Percentiles rank a stretch among this genome's conserved stretches.
phyloP scores from a whole-genome alignment of 2,888 invertebrate genomes.

The Meteorus cinctellus region DNA sequence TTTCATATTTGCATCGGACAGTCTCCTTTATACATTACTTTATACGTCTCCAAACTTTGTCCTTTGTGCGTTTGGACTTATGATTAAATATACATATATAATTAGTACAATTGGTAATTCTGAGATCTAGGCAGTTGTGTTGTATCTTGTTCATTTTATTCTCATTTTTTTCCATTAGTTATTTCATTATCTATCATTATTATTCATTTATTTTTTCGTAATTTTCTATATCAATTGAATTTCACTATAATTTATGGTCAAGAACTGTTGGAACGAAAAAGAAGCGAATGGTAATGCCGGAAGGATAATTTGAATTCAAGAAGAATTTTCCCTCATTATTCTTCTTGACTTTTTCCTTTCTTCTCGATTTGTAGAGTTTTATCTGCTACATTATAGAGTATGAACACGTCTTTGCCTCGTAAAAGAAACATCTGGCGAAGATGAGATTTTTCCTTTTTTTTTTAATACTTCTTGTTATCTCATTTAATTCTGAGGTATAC shows the following conservation, averaged over 20 bases:
- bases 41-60: slow-evolving; percentile 65
- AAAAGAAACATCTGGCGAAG: slow-evolving; percentile 35
- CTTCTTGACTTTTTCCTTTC: slow-evolving; percentile 26
- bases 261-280: slow-evolving; percentile 5
- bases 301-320: slow-evolving; percentile 19
- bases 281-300: slow-evolving; percentile 34
- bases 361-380: slow-evolving; percentile 25
- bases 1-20: slow-evolving; percentile 15
- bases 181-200: slow-evolving; percentile 42
- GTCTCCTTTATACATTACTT: slow-evolving; percentile 18
- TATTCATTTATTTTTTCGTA: slow-evolving; percentile 21
- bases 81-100: slow-evolving; percentile 52
- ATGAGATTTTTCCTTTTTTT: slow-evolving; percentile 36
- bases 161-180: not conserved
- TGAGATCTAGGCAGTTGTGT: slow-evolving; percentile 72
- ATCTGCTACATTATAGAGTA: slow-evolving; percentile 21
- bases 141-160: slow-evolving; percentile 55
- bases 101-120: slow-evolving; percentile 64
- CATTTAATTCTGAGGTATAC: slow-evolving; percentile 17
- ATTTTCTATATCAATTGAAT: slow-evolving; percentile 14
- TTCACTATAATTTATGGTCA: not conserved
- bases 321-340: slow-evolving; percentile 17
- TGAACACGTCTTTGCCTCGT: slow-evolving; percentile 37
- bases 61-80: slow-evolving; percentile 72
- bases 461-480: not conserved